Evolutionary conservation across 2,888 invertebrate genomes (phyloP), one percentile per base, ranked within the genome.

Genomic region (Chaitophorus viminalis): DNA sequence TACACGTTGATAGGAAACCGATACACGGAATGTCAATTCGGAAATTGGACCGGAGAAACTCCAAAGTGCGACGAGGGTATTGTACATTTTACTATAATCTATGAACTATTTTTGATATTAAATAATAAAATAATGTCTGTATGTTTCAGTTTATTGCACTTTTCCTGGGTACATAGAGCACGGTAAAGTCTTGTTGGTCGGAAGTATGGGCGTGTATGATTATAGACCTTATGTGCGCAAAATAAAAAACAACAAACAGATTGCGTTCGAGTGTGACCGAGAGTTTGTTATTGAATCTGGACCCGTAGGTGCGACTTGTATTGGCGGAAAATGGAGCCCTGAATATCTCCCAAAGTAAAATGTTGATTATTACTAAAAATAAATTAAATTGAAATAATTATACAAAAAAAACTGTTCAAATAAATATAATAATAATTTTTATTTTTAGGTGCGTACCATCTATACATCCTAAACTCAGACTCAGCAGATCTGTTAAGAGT

Each of bases 191-290:
- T 92, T 98, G 6, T 92, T 98, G 1, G 98, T 98, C 0, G 98
- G 98, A 6, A 97, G 98, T 91, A 98, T 98, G 96, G 98, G 98
- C 0, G 93, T 98, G 70, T 99, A 98, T 91, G 97, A 98, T 91
- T 99, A 99, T 91, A 93, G 98, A 84, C 96, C 97, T 0, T 99
- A 99, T 91, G 98, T 99, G 0, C 95, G 95, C 90, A 97, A 96
- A 93, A 96, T 96, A 90, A 92, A 95, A 1, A 97, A 98, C 91
- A 97, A 98, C 91, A 96, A 97, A 90, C 98, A 98, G 92, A 97
- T 98, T 88, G 96, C 97, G 95, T 99, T 97, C 91, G 98, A 98
- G 90, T 99, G 98, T 91, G 95, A 98, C 90, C 96, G 96, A 90
- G 98, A 98, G 0, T 98, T 96, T 91, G 95, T 96, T 0, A 91